Evolutionary conservation across 2,113 vertebrate species (phyloP).

Genomic region (Melozone crissalis): DNA sequence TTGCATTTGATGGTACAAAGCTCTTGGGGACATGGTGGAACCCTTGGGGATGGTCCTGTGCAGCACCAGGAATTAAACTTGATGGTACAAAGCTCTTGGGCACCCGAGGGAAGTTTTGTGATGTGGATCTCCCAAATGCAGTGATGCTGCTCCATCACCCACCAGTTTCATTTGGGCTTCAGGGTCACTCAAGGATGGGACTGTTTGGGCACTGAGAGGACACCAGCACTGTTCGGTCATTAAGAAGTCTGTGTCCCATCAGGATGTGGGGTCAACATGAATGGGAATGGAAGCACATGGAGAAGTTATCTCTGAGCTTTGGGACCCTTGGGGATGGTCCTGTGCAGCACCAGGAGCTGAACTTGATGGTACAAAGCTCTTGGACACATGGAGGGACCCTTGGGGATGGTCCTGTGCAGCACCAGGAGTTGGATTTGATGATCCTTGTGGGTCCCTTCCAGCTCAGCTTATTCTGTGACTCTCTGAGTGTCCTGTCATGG

Average conservation of each 20-base stretch:
- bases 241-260: too few relatives aligned
- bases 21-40: neutral
- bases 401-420: neutral
- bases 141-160: too few relatives aligned
- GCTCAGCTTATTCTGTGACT: neutral
- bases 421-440: neutral
- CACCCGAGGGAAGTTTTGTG: too few relatives aligned
- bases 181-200: too few relatives aligned
- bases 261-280: too few relatives aligned
- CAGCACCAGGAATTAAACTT: accelerated
- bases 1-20: neutral
- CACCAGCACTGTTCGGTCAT: too few relatives aligned
- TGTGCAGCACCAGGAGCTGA: neutral
- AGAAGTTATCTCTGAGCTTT: too few relatives aligned
- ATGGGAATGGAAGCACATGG: too few relatives aligned
- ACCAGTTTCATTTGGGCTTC: too few relatives aligned
- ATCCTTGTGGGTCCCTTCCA: neutral
- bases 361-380: neutral
- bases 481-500: neutral
- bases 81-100: neutral
- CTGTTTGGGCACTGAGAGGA: too few relatives aligned
- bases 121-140: too few relatives aligned
- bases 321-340: neutral
- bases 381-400: neutral
- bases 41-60: neutral